Percentiles rank a stretch among this genome's conserved stretches.
phyloP scores from a whole-genome alignment of 2,113 vertebrate species.

The Rynchops niger region DNA sequence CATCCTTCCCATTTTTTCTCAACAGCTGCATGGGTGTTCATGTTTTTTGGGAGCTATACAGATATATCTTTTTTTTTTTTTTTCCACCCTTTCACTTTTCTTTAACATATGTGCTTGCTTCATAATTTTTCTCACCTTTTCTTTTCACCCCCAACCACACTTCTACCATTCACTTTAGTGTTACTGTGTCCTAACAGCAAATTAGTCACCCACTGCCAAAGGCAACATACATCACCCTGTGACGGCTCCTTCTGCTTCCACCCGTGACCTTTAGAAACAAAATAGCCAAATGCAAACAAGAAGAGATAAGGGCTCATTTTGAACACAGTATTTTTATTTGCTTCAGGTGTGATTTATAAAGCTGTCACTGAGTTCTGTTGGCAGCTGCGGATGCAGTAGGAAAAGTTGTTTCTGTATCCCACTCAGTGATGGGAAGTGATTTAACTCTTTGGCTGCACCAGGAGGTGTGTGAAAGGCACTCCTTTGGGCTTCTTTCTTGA shows the following conservation, averaged over 20 bases:
- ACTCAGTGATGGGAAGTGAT: background rate
- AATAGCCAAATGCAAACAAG: background rate
- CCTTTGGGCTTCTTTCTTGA: background rate
- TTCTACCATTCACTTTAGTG: background rate
- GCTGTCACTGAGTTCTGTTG: background rate
- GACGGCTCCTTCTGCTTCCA: conserved; percentile 26
- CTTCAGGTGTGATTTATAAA: conserved; percentile 40
- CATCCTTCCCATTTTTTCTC: background rate
- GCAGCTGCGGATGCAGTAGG: background rate
- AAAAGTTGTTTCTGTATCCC: background rate
- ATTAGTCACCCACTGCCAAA: background rate
- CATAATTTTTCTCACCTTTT: background rate
- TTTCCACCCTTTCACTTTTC: background rate
- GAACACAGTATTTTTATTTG: background rate
- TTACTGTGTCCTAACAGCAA: background rate
- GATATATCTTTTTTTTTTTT: no score
- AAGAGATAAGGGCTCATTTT: conserved; percentile 8
- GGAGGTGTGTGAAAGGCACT: accelerated
- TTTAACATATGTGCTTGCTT: background rate
- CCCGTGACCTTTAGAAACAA: conserved; percentile 28
- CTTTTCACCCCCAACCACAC: accelerated
- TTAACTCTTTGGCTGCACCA: conserved; percentile 18
- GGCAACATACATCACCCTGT: background rate
- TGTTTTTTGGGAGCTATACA: background rate
- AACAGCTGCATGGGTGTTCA: background rate